Percentiles rank a stretch among this genome's conserved stretches.
phyloP scores from a whole-genome alignment of 1,140 invertebrate species.

The Meloidogyne hapla region DNA sequence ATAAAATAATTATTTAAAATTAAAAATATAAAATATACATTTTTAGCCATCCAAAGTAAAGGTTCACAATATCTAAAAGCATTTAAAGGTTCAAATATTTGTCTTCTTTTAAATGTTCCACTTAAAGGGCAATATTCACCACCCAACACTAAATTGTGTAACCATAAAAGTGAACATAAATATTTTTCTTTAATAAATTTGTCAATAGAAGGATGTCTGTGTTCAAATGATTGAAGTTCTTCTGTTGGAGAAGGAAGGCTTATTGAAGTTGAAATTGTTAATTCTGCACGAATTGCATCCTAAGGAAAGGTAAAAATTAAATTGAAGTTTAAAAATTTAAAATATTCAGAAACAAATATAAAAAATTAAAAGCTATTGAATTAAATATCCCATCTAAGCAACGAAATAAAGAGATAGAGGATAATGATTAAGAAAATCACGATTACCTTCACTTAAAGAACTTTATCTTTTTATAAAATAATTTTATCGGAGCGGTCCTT shows the following conservation, averaged over 20 bases:
- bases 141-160: slow-evolving; percentile 25
- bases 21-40: not conserved
- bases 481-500: too few species aligned
- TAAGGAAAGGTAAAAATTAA: not conserved
- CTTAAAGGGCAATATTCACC: slow-evolving; percentile 14
- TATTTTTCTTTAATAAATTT: slow-evolving; percentile 18
- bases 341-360: too few species aligned
- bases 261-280: slow-evolving; percentile 21
- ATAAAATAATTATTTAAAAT: not conserved
- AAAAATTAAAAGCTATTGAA: too few species aligned
- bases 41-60: slow-evolving; percentile 8
- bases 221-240: not conserved
- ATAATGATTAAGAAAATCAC: too few species aligned
- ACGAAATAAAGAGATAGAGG: too few species aligned
- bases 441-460: too few species aligned
- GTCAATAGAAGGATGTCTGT: not conserved
- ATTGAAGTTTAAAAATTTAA: too few species aligned
- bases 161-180: slow-evolving; percentile 32
- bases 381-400: too few species aligned
- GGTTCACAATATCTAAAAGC: slow-evolving; percentile 18
- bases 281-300: slow-evolving; percentile 41
- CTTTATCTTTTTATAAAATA: too few species aligned
- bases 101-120: slow-evolving; percentile 14
- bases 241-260: not conserved
- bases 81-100: not conserved